A percentile compares a stretch with the other conserved stretches of the same genome.
phyloP scores from a whole-genome alignment of 2,888 invertebrate genomes.

The Nymphalis c-album region DNA sequence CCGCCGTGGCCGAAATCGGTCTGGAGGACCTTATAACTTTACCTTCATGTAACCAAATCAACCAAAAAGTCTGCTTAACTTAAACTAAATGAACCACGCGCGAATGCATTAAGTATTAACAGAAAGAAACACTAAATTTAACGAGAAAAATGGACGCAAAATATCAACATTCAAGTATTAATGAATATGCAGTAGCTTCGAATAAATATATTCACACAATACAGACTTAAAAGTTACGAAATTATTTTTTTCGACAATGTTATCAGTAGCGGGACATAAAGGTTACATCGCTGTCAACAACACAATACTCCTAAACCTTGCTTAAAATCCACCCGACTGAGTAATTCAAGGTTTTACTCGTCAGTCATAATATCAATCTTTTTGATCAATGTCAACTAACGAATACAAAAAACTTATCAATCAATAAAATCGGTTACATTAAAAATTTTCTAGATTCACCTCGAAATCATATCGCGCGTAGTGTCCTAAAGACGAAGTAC shows the following conservation, averaged over 20 bases:
- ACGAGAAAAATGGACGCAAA: too few species aligned
- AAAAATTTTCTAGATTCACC: not conserved
- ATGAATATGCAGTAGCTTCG: not conserved
- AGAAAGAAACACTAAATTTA: too few species aligned
- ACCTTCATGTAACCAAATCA: too few species aligned
- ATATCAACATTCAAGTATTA: too few species aligned
- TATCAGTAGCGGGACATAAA: constrained; percentile 44
- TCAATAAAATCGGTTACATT: not conserved
- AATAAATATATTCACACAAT: not conserved
- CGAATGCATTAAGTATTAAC: too few species aligned
- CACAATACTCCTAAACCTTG: constrained; percentile 44
- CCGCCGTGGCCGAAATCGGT: too few species aligned
- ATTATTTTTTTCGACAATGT: constrained; percentile 37
- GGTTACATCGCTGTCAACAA: constrained; percentile 41
- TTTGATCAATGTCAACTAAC: constrained; percentile 18
- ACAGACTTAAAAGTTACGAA: constrained; percentile 10
- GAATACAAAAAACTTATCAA: constrained; percentile 12
- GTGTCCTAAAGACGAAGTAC: not conserved
- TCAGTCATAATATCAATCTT: constrained; percentile 15
- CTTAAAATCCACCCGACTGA: constrained; percentile 25
- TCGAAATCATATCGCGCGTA: not conserved
- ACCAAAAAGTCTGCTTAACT: too few species aligned
- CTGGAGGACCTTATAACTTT: too few species aligned
- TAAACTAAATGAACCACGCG: too few species aligned
- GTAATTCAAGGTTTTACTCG: constrained; percentile 30